Percentiles rank a stretch among this genome's conserved stretches.
Conservation (phyloP, 1,140 invertebrate genomes). For the Ostrea edulis region DNA sequence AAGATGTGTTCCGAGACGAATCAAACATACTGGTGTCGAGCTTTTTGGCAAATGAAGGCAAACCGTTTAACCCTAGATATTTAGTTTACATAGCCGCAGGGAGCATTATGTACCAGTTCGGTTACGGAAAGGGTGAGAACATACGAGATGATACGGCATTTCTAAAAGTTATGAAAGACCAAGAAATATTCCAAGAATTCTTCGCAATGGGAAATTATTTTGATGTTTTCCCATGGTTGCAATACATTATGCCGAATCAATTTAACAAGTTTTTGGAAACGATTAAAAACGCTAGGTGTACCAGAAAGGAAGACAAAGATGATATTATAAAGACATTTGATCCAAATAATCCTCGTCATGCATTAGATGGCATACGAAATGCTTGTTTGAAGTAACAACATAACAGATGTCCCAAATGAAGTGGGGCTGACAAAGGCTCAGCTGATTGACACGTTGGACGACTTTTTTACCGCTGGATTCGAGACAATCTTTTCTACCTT, state of each 20-base stretch:
- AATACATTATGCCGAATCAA: conserved; percentile 42
- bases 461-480: conserved; percentile 92
- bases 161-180: conserved; percentile 45
- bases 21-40: too few species aligned
- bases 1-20: conserved; percentile 55
- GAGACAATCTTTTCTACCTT: conserved; percentile 92
- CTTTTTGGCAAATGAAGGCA: too few species aligned
- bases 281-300: background rate
- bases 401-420: background rate
- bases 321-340: conserved; percentile 8
- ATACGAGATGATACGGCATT: conserved; percentile 54
- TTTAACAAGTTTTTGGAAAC: conserved; percentile 35
- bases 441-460: conserved; percentile 73
- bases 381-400: conserved; percentile 5
- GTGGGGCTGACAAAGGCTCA: conserved; percentile 12
- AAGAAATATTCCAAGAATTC: conserved; percentile 48
- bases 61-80: too few species aligned
- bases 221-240: conserved; percentile 57
- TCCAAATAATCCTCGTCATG: too few species aligned
- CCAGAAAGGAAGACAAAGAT: background rate
- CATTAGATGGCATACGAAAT: conserved; percentile 35
- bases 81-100: too few species aligned
- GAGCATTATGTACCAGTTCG: too few species aligned
- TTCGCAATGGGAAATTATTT: conserved; percentile 53
- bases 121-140: conserved; percentile 51